phyloP scores from a whole-genome alignment of 2,888 invertebrate species.

The Neoascia interrupta region DNA sequence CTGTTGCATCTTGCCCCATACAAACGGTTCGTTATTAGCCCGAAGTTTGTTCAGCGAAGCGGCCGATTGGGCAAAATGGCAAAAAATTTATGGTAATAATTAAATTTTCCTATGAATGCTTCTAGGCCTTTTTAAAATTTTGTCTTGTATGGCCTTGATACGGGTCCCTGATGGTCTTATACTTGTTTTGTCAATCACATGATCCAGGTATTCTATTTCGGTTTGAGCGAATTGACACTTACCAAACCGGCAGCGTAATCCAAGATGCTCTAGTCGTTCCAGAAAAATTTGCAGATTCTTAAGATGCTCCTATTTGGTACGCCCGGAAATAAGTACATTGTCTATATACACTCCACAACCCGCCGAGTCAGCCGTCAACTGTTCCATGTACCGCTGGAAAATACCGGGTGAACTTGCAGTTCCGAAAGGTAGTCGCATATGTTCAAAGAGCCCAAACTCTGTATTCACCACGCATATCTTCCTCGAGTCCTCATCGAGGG shows the following conservation, averaged over 20 bases:
- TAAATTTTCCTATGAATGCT: not conserved
- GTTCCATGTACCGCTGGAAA: constrained; percentile 47
- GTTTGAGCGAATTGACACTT: constrained; percentile 42
- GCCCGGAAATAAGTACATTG: constrained; percentile 48
- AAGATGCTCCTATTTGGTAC: constrained; percentile 35
- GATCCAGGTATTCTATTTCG: constrained; percentile 16
- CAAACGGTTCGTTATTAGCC: constrained; percentile 32
- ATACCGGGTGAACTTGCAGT: constrained; percentile 44
- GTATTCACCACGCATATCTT: constrained; percentile 57
- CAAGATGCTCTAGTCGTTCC: constrained; percentile 29
- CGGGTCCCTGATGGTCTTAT: constrained; percentile 9
- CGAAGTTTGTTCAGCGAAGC: constrained; percentile 70
- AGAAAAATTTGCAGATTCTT: constrained; percentile 23
- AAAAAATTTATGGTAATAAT: not conserved
- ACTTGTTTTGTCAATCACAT: constrained; percentile 1
- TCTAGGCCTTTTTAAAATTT: constrained; percentile 1
- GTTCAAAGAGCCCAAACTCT: constrained; percentile 51
- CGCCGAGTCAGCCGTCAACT: constrained; percentile 12
- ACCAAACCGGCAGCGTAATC: constrained; percentile 51
- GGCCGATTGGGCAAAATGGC: constrained; percentile 41
- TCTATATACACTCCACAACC: constrained; percentile 50
- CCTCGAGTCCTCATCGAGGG: constrained; percentile 42
- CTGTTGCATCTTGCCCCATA: constrained; percentile 48
- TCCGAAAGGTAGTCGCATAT: constrained; percentile 47
- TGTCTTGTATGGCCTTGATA: constrained; percentile 1